phyloP scores from a whole-genome alignment of 2,888 invertebrate genomes.

The Cordilura impudica region DNA sequence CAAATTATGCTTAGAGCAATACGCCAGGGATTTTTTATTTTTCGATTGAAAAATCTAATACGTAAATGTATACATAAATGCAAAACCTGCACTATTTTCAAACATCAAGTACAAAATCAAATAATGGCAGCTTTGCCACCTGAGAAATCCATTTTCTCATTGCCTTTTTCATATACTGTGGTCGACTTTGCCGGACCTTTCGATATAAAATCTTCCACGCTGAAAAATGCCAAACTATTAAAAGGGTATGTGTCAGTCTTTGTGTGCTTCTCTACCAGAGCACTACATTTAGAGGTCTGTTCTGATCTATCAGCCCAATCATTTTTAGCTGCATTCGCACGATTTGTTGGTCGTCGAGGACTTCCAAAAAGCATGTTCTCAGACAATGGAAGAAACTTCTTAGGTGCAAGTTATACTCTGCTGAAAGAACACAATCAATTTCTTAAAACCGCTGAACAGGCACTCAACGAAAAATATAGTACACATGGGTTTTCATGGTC shows the following conservation, averaged over 20 bases:
- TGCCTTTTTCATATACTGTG: conserved; percentile 28
- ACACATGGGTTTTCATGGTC: conserved; percentile 15
- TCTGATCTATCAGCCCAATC: conserved; percentile 29
- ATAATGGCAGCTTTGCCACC: conserved; percentile 46
- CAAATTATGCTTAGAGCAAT: conserved; percentile 4
- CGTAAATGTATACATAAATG: conserved; percentile 32
- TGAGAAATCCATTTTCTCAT: conserved; percentile 20
- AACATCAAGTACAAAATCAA: conserved; percentile 26
- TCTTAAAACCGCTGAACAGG: background rate
- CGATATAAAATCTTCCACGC: conserved; percentile 24
- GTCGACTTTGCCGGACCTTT: conserved; percentile 52
- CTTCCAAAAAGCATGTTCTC: conserved; percentile 29
- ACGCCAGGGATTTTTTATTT: conserved; percentile 29
- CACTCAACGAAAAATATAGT: background rate
- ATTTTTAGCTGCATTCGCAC: conserved; percentile 36
- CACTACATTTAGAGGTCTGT: conserved; percentile 38
- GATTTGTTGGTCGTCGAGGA: conserved; percentile 41
- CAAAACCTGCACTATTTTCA: conserved; percentile 37
- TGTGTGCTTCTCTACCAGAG: conserved; percentile 31
- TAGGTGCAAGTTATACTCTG: conserved; percentile 7
- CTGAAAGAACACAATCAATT: background rate
- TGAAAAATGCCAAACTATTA: conserved; percentile 3
- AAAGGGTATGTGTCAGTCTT: conserved; percentile 41
- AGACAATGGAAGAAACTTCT: conserved; percentile 42
- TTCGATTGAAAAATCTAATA: conserved; percentile 21